Base-by-base conservation (phyloP, 2,888 invertebrate genomes). In the Andrena hattorfiana region DNA sequence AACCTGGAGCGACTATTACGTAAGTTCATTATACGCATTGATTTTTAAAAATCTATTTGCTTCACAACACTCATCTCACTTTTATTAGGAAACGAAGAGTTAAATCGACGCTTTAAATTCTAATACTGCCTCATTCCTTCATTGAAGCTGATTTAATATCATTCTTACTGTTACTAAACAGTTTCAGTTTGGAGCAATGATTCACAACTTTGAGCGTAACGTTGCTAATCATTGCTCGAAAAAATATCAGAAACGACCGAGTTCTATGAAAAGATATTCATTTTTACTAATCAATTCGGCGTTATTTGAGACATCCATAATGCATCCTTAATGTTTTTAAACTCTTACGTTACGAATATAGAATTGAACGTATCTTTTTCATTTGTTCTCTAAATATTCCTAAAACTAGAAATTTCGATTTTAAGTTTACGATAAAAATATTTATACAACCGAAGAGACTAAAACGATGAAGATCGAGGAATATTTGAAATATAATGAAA, bases 41-140 rank as follows among this genome's bases (percentile, higher is more conserved):
- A 51, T 51, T 51, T 51, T 48, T 30, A 48, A 48, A 26, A 70
- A 13, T 23, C 10, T 71, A 67, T n/a, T 35, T 42, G 35, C 26
- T 59, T 63, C 35, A n/a, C 16, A 60, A 42, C 32, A 42, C n/a
- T 20, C 28, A 6, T 35, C 35, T 26, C 49, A 30, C 26, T 30
- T 20, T 70, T 35, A 59, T 60, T 32, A n/a, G 16, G 35, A 56
- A 74, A 81, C 63, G 68, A 81, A 81, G 81, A 74, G 54, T 74
- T 32, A 74, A 82, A 64, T 63, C 32, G 26, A 63, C 63, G 56
- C 59, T 68, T 75, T 75, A 82, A 82, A 67, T 51, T 82, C 75
- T 81, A 81, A 81, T 81, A 81, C 83, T 81, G 83, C 75, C 75
- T 74, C 66, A 75, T 75, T 81, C 51, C 64, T 54, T 75, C 69